Conservation (phyloP, 2,888 invertebrate genomes). For the Melinaea menophilus region DNA sequence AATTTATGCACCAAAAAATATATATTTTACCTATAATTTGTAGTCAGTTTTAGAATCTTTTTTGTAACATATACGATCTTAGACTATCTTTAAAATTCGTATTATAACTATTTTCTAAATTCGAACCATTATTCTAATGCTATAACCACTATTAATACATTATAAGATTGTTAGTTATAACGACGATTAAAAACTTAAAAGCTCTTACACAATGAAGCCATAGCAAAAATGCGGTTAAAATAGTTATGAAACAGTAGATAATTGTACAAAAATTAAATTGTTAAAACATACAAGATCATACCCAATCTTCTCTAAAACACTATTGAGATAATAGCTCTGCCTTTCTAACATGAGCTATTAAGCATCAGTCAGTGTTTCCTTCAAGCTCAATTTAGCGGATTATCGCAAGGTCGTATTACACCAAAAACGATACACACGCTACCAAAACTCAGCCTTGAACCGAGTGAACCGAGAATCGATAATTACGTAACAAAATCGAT, state of each 20-base stretch:
- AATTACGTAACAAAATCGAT: constrained; percentile 61
- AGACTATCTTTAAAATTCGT: no score
- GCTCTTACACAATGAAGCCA: no score
- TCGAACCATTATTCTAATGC: no score
- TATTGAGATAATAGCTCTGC: constrained; percentile 17
- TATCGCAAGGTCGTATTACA: constrained; percentile 61
- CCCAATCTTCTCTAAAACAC: not conserved
- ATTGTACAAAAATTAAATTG: constrained; percentile 2
- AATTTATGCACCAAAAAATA: not conserved
- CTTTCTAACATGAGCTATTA: constrained; percentile 30
- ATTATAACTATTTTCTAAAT: no score
- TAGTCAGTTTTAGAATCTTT: no score
- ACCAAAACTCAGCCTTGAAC: constrained; percentile 49
- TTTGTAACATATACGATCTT: no score
- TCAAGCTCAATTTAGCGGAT: constrained; percentile 65
- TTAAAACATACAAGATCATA: constrained; percentile 8
- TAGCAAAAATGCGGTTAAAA: no score
- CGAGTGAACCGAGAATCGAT: constrained; percentile 46
- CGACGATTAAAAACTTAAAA: no score
- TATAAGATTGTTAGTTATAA: no score
- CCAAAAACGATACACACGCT: constrained; percentile 46
- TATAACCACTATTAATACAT: no score
- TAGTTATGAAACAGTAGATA: not conserved
- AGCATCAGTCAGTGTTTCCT: constrained; percentile 39
- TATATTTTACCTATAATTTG: not conserved